Percentiles rank a stretch among this genome's conserved stretches.
Evolutionary conservation across 1,140 invertebrate species (phyloP).

Genomic region (Tetragnatha versicolor): DNA sequence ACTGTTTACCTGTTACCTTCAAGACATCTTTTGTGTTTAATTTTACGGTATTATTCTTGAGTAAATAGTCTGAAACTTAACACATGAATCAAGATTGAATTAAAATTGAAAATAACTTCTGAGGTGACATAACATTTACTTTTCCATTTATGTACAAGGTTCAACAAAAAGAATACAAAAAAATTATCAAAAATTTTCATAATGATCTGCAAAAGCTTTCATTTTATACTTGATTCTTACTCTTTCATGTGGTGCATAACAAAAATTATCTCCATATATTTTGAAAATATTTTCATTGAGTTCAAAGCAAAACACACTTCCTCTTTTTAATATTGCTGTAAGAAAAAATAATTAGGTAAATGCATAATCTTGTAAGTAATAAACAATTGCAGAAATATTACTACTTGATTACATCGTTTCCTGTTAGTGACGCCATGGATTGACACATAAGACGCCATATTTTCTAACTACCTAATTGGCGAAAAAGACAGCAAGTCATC

Average conservation of each 20-base stretch:
- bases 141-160: neutral
- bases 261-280: conserved; percentile 16
- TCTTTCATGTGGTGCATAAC: neutral
- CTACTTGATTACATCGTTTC: too few species aligned
- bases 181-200: neutral
- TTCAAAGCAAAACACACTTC: neutral
- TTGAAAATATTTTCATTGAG: neutral
- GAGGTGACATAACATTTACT: neutral
- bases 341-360: neutral
- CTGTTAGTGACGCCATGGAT: too few species aligned
- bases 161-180: neutral
- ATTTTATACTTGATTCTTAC: neutral
- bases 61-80: neutral
- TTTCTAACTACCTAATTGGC: too few species aligned
- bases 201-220: neutral
- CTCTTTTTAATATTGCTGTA: conserved; percentile 1
- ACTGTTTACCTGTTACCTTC: neutral
- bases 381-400: too few species aligned
- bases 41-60: neutral
- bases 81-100: neutral
- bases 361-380: too few species aligned
- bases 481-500: too few species aligned
- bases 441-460: too few species aligned
- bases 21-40: neutral
- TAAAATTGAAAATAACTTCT: neutral